Evolutionary conservation across 2,888 invertebrate species (phyloP).

Genomic region (Drosophila subsilvestris): DNA sequence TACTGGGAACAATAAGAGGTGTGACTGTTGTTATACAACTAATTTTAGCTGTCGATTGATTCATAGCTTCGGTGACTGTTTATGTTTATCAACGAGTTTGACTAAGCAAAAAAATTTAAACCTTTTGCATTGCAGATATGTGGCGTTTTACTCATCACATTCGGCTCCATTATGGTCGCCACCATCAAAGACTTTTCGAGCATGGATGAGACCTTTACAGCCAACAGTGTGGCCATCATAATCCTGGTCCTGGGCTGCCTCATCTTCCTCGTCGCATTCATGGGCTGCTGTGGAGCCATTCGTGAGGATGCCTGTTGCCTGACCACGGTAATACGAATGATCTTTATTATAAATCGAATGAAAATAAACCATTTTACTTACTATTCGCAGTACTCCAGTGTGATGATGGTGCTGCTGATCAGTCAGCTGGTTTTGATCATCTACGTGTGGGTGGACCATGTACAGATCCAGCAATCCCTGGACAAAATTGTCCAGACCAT

Average conservation of each 20-base stretch:
- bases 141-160: slow-evolving; percentile 88
- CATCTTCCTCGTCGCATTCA: slow-evolving; percentile 92
- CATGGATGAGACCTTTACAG: slow-evolving; percentile 83
- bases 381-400: slow-evolving; percentile 88
- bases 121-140: slow-evolving; percentile 87
- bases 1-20: not conserved
- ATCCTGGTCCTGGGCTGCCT: slow-evolving; percentile 89
- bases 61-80: slow-evolving; percentile 61
- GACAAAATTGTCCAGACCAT: slow-evolving; percentile 85
- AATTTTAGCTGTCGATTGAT: slow-evolving; percentile 45
- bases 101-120: slow-evolving; percentile 13
- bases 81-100: slow-evolving; percentile 3
- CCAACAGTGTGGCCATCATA: slow-evolving; percentile 87
- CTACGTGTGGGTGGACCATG: slow-evolving; percentile 88
- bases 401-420: slow-evolving; percentile 89
- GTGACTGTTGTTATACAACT: slow-evolving; percentile 7
- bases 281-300: slow-evolving; percentile 95
- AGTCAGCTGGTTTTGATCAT: slow-evolving; percentile 89
- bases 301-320: slow-evolving; percentile 94
- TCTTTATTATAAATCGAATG: not conserved
- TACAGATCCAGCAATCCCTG: slow-evolving; percentile 85
- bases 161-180: slow-evolving; percentile 88
- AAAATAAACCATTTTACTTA: not conserved
- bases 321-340: slow-evolving; percentile 87
- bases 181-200: slow-evolving; percentile 86